Conservation (phyloP, 1,140 invertebrate species). For the Penaeus indicus region DNA sequence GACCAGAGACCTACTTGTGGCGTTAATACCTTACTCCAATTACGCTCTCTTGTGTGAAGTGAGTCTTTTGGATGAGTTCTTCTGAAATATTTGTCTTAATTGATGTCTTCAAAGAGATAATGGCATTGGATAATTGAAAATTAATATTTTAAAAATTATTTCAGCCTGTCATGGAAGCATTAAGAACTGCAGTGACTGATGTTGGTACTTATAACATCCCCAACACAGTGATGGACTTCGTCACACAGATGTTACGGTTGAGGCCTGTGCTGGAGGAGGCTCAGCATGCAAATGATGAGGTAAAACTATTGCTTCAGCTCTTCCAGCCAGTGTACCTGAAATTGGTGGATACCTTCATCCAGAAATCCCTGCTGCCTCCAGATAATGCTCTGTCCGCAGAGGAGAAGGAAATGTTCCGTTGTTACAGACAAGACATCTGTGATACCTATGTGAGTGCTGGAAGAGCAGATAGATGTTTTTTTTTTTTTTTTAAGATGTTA, state of each 20-base stretch:
- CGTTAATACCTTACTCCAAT: conserved; percentile 65
- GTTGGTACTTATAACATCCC: conserved; percentile 59
- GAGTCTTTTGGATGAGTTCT: conserved; percentile 6
- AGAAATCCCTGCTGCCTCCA: conserved; percentile 64
- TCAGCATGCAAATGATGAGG: conserved; percentile 63
- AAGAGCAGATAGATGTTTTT: background rate
- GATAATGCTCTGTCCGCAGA: conserved; percentile 62
- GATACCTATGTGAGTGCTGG: conserved; percentile 64
- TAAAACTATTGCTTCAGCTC: conserved; percentile 47
- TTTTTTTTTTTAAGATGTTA: background rate
- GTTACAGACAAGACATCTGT: conserved; percentile 67
- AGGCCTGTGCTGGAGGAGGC: conserved; percentile 64
- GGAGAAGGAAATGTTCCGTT: conserved; percentile 66
- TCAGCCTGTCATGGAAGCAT: conserved; percentile 64
- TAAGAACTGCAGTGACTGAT: conserved; percentile 64
- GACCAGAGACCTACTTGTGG: conserved; percentile 64
- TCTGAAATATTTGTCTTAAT: background rate
- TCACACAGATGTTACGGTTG: conserved; percentile 61
- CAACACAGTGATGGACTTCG: conserved; percentile 65
- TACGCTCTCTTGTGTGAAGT: conserved; percentile 66
- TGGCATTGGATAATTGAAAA: background rate
- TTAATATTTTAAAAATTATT: background rate
- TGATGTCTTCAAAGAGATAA: background rate
- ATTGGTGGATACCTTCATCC: conserved; percentile 65
- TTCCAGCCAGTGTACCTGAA: conserved; percentile 65